These are phyloP conservation scores for Heliconius melpomene DNA, from an alignment of 1,140 invertebrate species.

Conservation along the genomic window DNA sequence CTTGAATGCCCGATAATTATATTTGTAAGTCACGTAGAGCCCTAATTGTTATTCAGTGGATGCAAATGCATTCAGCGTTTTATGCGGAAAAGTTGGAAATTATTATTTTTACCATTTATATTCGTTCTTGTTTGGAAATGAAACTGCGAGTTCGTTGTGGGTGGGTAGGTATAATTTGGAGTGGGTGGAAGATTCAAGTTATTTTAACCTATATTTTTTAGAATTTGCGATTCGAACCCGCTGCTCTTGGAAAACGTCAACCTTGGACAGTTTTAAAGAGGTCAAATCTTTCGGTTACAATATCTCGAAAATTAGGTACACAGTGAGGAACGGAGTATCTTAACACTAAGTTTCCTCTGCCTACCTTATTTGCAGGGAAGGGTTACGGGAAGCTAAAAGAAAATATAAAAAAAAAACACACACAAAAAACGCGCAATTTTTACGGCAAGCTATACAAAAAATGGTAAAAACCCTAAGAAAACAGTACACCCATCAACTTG, in stretches of 20 bases:
- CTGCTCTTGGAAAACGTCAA: too few relatives aligned
- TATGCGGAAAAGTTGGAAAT: conserved; percentile 28
- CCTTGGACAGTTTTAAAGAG: too few relatives aligned
- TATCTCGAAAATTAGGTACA: too few relatives aligned
- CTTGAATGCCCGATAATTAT: conserved; percentile 30
- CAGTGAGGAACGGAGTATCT: too few relatives aligned
- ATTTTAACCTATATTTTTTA: too few relatives aligned
- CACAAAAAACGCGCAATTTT: too few relatives aligned
- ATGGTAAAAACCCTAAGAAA: not conserved
- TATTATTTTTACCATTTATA: conserved; percentile 20
- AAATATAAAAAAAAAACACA: too few relatives aligned
- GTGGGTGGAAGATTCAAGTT: not conserved
- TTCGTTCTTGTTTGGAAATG: conserved; percentile 1
- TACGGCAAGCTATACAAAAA: not conserved
- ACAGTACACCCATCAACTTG: not conserved
- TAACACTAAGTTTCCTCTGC: too few relatives aligned
- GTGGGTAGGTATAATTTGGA: not conserved
- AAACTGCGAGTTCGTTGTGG: not conserved
- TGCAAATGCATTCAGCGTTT: conserved; percentile 38
- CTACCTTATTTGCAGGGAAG: too few relatives aligned
- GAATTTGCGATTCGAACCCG: too few relatives aligned
- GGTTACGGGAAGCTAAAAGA: too few relatives aligned
- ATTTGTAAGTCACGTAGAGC: conserved; percentile 36
- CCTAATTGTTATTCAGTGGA: conserved; percentile 33
- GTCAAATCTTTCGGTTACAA: too few relatives aligned